Evolutionary conservation across 2,888 invertebrate genomes (phyloP).

Genomic region (Petrolisthes cinctipes): DNA sequence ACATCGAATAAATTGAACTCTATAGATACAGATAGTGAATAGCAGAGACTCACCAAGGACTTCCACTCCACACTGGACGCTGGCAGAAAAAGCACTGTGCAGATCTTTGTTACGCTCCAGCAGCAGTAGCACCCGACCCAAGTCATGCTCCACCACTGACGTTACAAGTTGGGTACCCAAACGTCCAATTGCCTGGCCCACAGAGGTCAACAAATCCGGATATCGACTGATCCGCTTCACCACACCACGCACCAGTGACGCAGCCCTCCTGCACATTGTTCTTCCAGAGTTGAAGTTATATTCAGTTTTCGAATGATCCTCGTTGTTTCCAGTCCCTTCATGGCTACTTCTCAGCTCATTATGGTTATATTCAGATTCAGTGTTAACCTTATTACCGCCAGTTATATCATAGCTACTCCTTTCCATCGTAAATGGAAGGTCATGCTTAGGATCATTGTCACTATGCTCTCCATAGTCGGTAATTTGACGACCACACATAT

Average conservation of each 20-base stretch:
- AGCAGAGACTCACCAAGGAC: too few relatives aligned
- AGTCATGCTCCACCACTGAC: constrained; percentile 22
- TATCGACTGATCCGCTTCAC: neutral
- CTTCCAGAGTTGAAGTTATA: neutral
- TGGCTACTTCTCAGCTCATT: too few relatives aligned
- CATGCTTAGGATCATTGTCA: neutral
- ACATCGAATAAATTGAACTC: too few relatives aligned
- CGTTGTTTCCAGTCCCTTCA: too few relatives aligned
- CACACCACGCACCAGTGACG: neutral
- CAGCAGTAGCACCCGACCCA: constrained; percentile 4
- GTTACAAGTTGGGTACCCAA: neutral
- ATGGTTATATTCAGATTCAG: too few relatives aligned
- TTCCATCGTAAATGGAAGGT: too few relatives aligned
- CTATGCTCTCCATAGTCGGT: neutral
- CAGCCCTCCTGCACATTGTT: neutral
- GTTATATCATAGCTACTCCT: too few relatives aligned
- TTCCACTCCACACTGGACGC: constrained; percentile 1
- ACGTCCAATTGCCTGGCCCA: neutral
- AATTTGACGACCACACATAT: neutral
- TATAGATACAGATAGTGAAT: neutral
- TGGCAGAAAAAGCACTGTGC: neutral
- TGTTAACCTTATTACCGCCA: too few relatives aligned
- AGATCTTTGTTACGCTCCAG: neutral
- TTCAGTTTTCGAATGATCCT: too few relatives aligned
- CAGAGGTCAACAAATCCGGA: neutral